These are phyloP conservation scores for Spilarctia lutea DNA, from an alignment of 2,888 invertebrate genomes.

Conservation along the genomic window DNA sequence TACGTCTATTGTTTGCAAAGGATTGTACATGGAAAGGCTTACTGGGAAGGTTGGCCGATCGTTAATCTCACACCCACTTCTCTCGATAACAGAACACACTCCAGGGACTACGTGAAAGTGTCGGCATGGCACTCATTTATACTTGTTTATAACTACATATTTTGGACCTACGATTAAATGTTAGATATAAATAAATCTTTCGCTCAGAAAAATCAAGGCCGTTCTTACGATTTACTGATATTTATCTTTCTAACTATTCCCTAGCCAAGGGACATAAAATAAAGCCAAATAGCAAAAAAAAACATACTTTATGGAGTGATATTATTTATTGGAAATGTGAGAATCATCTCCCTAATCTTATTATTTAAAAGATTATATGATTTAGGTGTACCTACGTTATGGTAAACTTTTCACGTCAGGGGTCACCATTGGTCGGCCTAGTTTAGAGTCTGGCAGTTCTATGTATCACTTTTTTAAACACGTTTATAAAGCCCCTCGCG, in stretches of 20 bases:
- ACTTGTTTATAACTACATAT: neutral
- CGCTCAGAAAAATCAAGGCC: neutral
- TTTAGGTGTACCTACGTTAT: too few species aligned
- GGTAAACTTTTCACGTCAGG: too few species aligned
- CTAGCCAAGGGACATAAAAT: neutral
- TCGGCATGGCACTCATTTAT: constrained; percentile 6
- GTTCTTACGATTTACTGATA: neutral
- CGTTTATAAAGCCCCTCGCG: too few species aligned
- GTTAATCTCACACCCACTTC: constrained; percentile 10
- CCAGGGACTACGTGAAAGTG: constrained; percentile 6
- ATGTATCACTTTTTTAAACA: too few species aligned
- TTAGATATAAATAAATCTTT: constrained; percentile 6
- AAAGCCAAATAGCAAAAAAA: too few species aligned
- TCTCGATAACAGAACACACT: constrained; percentile 4
- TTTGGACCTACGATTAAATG: neutral
- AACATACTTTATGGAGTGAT: too few species aligned
- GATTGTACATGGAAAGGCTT: constrained; percentile 1
- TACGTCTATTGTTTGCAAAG: constrained; percentile 1
- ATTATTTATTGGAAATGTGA: too few species aligned
- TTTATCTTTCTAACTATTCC: neutral
- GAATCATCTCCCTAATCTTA: too few species aligned
- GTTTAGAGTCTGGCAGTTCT: too few species aligned
- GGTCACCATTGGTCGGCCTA: too few species aligned
- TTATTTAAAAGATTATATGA: too few species aligned
- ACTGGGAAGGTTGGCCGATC: constrained; percentile 1